Base-by-base conservation (phyloP, 2,888 invertebrate species). In the Phyllotreta cruciferae region DNA sequence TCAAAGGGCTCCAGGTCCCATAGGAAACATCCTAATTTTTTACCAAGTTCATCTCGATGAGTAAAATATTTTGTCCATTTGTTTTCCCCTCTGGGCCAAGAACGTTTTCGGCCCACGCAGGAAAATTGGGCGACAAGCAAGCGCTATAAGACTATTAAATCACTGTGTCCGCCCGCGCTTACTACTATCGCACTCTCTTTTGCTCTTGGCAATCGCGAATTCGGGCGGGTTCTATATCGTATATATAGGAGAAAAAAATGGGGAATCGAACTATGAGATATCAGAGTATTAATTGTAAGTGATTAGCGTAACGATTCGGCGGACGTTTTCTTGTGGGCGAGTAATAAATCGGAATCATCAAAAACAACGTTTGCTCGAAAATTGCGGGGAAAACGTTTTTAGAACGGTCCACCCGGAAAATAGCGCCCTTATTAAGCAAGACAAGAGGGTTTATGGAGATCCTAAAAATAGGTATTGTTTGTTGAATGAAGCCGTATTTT, bases 71-170 rank as follows among this genome's bases (percentile, higher is more conserved):
- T 41, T 41, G 10, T 2, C 41, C 41, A 4, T 6, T 41, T 41
- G 41, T 9, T n/a, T n/a, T 3, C 9, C 41, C 41, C 41, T 3
- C 4, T 24, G 1, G 41, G 41, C 41, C 9, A 2, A 41, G n/a
- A 41, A n/a, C 14, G 49, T 39, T 61, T 56, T 49, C 56, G 55
- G 42, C 61, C 61, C 61, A 61, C 61, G 61, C 61, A 56, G 41
- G 61, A 56, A 61, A 55, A 62, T 65, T 65, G 55, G 65, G 65
- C 65, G 65, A 65, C 65, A 62, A 58, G 39, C 54, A 34, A 52
- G 56, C 65, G 38, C 58, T 41, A 44, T 56, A 35, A 9, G 57
- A 53, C 50, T 45, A 63, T 42, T 66, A 55, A 66, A 60, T 61
- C 61, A 56, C 54, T 57, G 24, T 57, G 58, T 64, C 63, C 64